These are phyloP conservation scores for Taenioides sp. DNA, from an alignment of 2,797 vertebrate species.

Conservation along the genomic window DNA sequence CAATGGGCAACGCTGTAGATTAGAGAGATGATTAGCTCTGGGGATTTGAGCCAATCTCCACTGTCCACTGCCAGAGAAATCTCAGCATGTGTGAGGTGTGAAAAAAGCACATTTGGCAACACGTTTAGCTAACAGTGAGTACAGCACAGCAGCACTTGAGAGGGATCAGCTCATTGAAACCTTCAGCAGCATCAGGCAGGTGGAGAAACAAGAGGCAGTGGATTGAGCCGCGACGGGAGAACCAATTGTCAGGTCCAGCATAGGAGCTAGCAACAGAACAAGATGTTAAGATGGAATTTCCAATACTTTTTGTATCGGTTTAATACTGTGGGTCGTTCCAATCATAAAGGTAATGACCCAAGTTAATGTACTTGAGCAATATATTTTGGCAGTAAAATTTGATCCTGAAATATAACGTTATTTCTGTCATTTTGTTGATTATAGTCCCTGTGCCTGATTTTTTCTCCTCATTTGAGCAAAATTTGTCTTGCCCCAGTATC, in stretches of 20 bases:
- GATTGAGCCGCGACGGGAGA: neutral
- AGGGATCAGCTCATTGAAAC: constrained; percentile 8
- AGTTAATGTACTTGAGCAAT: no score
- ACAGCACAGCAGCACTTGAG: constrained; percentile 24
- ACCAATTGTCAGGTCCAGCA: neutral
- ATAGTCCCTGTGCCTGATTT: no score
- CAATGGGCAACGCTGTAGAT: constrained; percentile 6
- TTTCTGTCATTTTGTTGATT: no score
- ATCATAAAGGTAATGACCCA: no score
- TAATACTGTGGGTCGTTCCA: neutral
- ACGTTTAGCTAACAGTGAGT: constrained; percentile 22
- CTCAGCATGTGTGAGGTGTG: constrained; percentile 31
- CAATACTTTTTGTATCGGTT: neutral
- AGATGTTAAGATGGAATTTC: constrained; percentile 8
- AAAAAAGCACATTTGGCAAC: constrained; percentile 33
- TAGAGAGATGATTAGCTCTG: constrained; percentile 13
- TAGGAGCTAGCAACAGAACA: neutral
- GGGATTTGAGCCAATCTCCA: constrained; percentile 13
- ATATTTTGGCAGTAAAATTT: no score
- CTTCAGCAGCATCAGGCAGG: constrained; percentile 2
- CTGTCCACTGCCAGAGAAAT: constrained; percentile 38
- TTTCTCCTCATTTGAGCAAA: no score
- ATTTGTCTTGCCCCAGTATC: no score
- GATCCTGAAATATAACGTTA: no score
- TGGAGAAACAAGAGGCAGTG: neutral